Base-by-base conservation (phyloP, 2,888 invertebrate genomes). In the Andrena haemorrhoa region DNA sequence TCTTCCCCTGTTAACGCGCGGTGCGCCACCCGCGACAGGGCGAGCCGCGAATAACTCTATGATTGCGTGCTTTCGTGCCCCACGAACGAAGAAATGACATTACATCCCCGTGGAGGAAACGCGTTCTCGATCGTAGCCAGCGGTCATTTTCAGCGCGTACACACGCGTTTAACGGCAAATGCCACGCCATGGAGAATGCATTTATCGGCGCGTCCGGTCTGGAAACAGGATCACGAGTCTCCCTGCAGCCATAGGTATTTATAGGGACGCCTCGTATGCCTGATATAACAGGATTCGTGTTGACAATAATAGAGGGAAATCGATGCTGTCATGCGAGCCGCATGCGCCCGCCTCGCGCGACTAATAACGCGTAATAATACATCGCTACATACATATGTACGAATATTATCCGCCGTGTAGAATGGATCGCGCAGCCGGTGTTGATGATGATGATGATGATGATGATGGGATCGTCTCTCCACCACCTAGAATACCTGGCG, bases 291-390 rank as follows among this genome's bases (percentile, higher is more conserved):
- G 84, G 88, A 83, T 84, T 78, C 81, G 75, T 73, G 81, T 78
- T 79, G 87, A 89, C 88, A 81, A 88, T 89, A 89, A 89, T 88
- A 79, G 84, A 81, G 87, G 85, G 86, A 83, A 86, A 88, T 89
- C 87, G 88, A 89, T 89, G 88, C 82, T 78, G 83, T 80, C 78
- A 79, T 56, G 79, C 70, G 84, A 61, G 64, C 65, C 79, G 81
- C 72, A 66, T 83, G 80, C 78, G 65, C 74, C 70, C 68, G 74
- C 71, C 71, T 68, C 60, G 83, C 65, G 75, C 76, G 86, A 76
- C 82, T 82, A 88, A 86, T 89, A 89, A 89, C 79, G 85, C 87
- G 89, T 87, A 89, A 89, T 89, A 89, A 89, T 89, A 84, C 85
- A 77, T 74, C 74, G 75, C 79, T 86, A 86, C 88, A 85, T 86